phyloP scores from a whole-genome alignment of 2,797 vertebrate genomes.

The Syncerus caffer region DNA sequence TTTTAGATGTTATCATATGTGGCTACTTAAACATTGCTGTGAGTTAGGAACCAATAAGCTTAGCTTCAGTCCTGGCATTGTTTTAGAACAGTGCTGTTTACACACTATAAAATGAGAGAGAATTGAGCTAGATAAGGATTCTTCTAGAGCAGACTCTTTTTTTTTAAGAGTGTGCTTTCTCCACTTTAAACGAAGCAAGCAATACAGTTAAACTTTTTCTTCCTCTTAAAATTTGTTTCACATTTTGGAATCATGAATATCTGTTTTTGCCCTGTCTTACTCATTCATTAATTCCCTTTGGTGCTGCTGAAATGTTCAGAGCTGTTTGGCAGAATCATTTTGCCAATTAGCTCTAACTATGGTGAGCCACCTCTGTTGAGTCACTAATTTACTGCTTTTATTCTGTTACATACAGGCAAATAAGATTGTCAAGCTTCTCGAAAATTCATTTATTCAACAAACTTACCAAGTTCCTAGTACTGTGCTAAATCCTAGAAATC shows the following conservation, averaged over 20 bases:
- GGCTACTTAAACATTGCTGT: neutral
- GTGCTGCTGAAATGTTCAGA: neutral
- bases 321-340: neutral
- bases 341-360: neutral
- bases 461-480: neutral
- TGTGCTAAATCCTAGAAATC: neutral
- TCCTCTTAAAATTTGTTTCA: conserved; percentile 13
- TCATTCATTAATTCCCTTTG: neutral
- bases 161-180: neutral
- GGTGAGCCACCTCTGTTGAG: neutral
- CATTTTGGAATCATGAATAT: neutral
- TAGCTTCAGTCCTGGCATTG: neutral
- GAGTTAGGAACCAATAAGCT: neutral
- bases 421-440: neutral
- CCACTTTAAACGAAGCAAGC: neutral
- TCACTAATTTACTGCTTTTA: conserved; percentile 2
- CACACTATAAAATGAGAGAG: neutral
- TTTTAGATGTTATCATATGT: neutral
- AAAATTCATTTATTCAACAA: neutral
- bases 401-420: neutral
- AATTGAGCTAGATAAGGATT: neutral
- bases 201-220: neutral
- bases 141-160: neutral
- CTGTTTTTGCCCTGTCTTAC: neutral
- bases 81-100: neutral